Conservation (phyloP, 2,113 vertebrate genomes). For the Phocoena phocoena region DNA sequence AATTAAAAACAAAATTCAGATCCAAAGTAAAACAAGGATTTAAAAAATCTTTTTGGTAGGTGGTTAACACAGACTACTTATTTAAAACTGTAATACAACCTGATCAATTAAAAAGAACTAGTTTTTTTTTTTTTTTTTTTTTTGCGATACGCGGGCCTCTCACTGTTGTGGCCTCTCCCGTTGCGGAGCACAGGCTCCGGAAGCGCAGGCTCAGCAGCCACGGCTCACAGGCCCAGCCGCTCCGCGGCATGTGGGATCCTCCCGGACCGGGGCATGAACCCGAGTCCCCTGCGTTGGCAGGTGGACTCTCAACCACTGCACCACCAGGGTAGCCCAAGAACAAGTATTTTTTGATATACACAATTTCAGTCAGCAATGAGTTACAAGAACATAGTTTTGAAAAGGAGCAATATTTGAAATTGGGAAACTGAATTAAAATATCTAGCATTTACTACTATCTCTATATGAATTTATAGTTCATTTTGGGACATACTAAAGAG, state of each 20-base stretch:
- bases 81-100: neutral
- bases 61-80: neutral
- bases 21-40: neutral
- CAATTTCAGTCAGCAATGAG: neutral
- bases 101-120: neutral
- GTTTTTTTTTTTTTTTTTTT: neutral
- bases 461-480: neutral
- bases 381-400: neutral
- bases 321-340: neutral
- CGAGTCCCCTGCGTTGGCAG: no score
- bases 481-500: neutral
- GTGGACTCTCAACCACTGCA: no score
- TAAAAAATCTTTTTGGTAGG: neutral
- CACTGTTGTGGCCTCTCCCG: no score
- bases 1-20: slow-evolving; percentile 33
- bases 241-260: no score
- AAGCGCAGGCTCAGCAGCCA: no score
- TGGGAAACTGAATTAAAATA: neutral
- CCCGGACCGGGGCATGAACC: no score
- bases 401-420: neutral
- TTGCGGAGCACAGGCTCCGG: no score
- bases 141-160: no score
- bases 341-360: neutral
- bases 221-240: no score
- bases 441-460: neutral